A percentile compares a stretch with the other conserved stretches of the same genome.
phyloP scores from a whole-genome alignment of 2,113 vertebrate genomes.

The Leiothrix lutea region DNA sequence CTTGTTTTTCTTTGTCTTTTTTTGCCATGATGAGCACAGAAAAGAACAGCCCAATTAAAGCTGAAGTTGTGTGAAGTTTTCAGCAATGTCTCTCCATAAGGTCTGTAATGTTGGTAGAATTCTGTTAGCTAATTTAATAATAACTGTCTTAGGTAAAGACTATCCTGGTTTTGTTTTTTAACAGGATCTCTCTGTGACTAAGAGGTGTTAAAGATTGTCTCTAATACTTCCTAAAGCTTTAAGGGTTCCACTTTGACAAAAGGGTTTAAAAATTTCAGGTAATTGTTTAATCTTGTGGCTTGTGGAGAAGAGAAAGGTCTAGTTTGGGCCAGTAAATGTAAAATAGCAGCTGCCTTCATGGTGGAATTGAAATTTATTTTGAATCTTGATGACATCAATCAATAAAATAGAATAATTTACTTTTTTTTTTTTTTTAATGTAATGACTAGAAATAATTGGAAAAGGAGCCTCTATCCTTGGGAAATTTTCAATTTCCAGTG shows the following conservation, averaged over 20 bases:
- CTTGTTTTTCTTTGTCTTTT: background rate
- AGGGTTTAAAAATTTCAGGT: background rate
- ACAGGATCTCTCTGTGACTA: background rate
- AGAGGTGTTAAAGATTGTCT: background rate
- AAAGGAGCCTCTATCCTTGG: background rate
- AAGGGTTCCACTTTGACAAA: background rate
- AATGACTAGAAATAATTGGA: background rate
- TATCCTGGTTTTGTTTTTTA: background rate
- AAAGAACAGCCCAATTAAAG: background rate
- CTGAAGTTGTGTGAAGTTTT: background rate
- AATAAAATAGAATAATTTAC: background rate
- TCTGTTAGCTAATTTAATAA: background rate
- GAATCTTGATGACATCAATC: background rate
- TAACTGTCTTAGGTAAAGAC: background rate
- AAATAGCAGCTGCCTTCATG: background rate
- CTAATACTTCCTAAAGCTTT: background rate
- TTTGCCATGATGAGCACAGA: background rate
- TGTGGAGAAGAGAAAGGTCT: background rate
- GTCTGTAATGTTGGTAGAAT: background rate
- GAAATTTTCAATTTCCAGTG: background rate
- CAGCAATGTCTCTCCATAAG: background rate
- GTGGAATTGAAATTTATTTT: background rate
- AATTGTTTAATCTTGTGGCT: background rate
- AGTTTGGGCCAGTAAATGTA: background rate
- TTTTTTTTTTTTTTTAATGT: background rate